Base-by-base conservation (phyloP, 2,797 vertebrate species). In the Dendrocincla fuliginosa region DNA sequence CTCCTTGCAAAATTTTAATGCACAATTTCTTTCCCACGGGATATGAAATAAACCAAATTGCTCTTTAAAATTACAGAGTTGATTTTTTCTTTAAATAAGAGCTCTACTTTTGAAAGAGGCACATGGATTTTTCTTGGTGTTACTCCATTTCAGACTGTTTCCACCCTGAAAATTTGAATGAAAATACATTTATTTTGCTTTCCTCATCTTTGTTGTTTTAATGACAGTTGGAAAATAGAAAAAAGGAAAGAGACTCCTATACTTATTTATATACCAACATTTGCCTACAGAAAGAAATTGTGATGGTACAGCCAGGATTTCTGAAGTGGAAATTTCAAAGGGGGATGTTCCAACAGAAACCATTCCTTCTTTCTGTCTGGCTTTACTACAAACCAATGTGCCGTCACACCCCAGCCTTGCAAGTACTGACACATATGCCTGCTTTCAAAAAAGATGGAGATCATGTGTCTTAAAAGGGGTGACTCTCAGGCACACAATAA, bases 321-420 rank as follows among this genome's bases (percentile, higher is more conserved):
- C 73, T 88, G 90, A 91, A 93, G 50, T 81, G 69, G 57, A 88
- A 94, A 93, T 95, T 93, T 95, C 74, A 86, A 93, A 95, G 56
- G 5, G 17, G 61, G 12, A 6, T 90, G 71, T 82, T 86, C 57
- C 67, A 84, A 78, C 70, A 93, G 84, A 92, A 94, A 82, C 59
- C 23, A 64, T 93, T 76, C 55, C 39, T 86, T 33, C 79, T 85
- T 85, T 76, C 65, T 81, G 2, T 0, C 56, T 96, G 91, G 87
- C 91, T 93, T 91, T 76, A 52, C 93, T 84, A 95, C 69, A 95
- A 92, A 94, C 85, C 42, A 37, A 8, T 5, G 22, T 63, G 22
- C 57, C 88, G 83, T 86, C 83, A 95, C 87, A 78, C 80, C 79
- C 85, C 17, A 1, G 39, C 57, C 69, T 14, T 89, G 39, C 94